Percentiles rank a stretch among this genome's conserved stretches.
Conservation (phyloP, 2,113 vertebrate genomes). For the Rana temporaria region DNA sequence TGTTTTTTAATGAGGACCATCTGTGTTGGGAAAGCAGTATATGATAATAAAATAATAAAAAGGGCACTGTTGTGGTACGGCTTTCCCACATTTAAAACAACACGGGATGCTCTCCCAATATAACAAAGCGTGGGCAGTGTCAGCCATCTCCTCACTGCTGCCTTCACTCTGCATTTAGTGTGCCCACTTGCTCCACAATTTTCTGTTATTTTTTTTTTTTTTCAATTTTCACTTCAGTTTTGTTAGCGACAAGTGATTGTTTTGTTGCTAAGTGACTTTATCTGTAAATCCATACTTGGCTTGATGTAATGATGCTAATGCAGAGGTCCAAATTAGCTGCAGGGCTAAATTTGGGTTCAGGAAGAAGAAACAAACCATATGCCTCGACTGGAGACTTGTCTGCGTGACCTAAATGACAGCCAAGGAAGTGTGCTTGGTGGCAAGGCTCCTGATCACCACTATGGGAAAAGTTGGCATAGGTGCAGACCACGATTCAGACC, state of each 20-base stretch:
- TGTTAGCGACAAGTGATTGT: constrained; percentile 21
- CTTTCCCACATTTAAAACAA: constrained; percentile 22
- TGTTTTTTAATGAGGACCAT: constrained; percentile 75
- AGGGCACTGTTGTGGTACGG: constrained; percentile 15
- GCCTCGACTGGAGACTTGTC: constrained; percentile 39
- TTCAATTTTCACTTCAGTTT: neutral
- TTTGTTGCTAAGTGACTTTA: constrained; percentile 45
- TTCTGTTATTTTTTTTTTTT: neutral
- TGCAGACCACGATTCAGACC: constrained; percentile 48
- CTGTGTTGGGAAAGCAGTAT: constrained; percentile 55
- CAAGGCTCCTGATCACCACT: constrained; percentile 41
- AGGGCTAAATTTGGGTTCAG: constrained; percentile 45
- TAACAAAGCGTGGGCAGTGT: neutral
- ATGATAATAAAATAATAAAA: constrained; percentile 49
- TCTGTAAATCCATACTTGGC: constrained; percentile 46
- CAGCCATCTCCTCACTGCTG: neutral
- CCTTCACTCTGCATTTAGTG: neutral
- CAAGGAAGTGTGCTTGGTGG: constrained; percentile 37
- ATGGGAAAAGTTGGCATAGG: constrained; percentile 43
- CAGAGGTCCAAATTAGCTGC: constrained; percentile 45
- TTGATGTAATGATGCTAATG: constrained; percentile 12
- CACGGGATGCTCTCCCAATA: constrained; percentile 16
- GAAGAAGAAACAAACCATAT: constrained; percentile 40
- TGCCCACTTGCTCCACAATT: neutral
- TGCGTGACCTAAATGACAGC: constrained; percentile 41